These are phyloP conservation scores for Amblyraja radiata DNA, from an alignment of 2,797 vertebrate genomes.

Conservation along the genomic window DNA sequence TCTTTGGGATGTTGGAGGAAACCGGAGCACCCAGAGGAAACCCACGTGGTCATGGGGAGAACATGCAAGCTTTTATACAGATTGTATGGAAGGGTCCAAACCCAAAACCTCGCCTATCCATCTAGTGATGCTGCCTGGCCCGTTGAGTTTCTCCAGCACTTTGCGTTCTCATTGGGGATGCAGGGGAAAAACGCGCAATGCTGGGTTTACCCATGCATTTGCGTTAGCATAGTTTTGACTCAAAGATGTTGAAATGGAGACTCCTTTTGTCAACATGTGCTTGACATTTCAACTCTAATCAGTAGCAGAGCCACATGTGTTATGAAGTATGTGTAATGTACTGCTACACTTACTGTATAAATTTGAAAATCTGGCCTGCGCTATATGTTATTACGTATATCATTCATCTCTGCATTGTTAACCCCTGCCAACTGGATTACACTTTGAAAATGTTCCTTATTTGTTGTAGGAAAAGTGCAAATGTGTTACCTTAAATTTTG, in stretches of 20 bases:
- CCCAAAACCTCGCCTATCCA: no score
- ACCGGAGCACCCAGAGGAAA: no score
- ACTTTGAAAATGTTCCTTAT: not conserved
- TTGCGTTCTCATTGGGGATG: no score
- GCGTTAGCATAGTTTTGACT: not conserved
- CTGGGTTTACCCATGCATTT: not conserved
- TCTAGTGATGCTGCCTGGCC: no score
- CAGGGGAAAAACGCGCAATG: not conserved
- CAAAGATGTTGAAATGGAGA: slow-evolving; percentile 6
- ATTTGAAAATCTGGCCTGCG: slow-evolving; percentile 10
- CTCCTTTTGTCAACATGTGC: not conserved
- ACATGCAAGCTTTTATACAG: no score
- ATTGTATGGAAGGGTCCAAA: no score
- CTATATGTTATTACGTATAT: not conserved
- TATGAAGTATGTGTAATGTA: slow-evolving; percentile 9
- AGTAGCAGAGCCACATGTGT: slow-evolving; percentile 12
- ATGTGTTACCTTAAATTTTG: not conserved
- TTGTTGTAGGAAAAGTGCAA: not conserved
- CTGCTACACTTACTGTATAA: not conserved
- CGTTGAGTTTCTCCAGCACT: no score
- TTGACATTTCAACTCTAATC: not conserved
- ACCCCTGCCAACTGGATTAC: not conserved
- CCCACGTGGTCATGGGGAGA: no score
- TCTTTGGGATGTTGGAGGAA: no score
- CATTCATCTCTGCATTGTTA: not conserved